Percentiles rank a stretch among this genome's conserved stretches.
Conservation (phyloP, 1,140 invertebrate species). For the Tetragonula clypearis region DNA sequence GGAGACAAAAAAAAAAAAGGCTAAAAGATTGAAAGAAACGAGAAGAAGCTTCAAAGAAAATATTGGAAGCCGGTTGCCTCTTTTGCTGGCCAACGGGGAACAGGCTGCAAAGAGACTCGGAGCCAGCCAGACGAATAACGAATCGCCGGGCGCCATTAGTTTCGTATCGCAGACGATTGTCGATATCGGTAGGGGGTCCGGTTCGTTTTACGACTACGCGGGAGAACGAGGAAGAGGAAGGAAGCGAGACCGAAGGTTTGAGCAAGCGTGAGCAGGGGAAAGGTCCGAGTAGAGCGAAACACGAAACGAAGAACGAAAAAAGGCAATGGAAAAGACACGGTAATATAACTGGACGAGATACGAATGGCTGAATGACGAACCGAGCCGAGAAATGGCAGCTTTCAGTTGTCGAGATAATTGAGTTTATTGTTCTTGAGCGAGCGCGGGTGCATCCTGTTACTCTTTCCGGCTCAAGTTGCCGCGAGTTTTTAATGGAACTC, state of each 20-base stretch:
- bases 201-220: conserved; percentile 51
- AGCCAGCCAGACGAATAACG: conserved; percentile 57
- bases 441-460: conserved; percentile 24
- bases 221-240: conserved; percentile 27
- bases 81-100: neutral
- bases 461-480: neutral
- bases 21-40: neutral
- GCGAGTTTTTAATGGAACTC: conserved; percentile 46
- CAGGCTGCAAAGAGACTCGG: conserved; percentile 32
- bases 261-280: conserved; percentile 20
- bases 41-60: conserved; percentile 39
- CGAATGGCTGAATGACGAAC: conserved; percentile 50
- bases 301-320: neutral
- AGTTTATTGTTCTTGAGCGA: conserved; percentile 62
- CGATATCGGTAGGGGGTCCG: conserved; percentile 50
- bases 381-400: conserved; percentile 63
- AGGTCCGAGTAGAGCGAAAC: conserved; percentile 21
- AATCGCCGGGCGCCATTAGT: conserved; percentile 62
- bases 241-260: conserved; percentile 24
- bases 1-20: neutral
- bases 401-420: conserved; percentile 69
- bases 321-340: neutral
- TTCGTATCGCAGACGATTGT: conserved; percentile 64
- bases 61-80: conserved; percentile 12
- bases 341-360: neutral